These are phyloP conservation scores for Cybosia mesomella DNA, from an alignment of 2,888 invertebrate species.

Conservation along the genomic window DNA sequence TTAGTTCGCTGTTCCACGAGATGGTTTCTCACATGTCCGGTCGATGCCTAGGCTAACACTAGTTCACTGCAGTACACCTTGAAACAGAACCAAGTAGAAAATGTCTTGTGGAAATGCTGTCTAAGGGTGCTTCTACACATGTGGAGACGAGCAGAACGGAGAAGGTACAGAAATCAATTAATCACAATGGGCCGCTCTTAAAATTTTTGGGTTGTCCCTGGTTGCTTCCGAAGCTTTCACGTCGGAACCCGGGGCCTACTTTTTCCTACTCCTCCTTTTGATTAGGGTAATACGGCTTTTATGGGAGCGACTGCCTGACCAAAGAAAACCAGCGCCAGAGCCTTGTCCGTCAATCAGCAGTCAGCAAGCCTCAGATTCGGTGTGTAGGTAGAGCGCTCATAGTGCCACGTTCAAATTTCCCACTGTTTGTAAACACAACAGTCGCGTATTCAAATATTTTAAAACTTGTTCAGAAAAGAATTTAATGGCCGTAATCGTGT, in stretches of 20 bases:
- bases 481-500: background rate
- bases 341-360: background rate
- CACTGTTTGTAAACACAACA: constrained; percentile 7
- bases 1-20: background rate
- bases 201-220: no score
- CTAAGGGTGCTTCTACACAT: background rate
- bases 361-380: background rate
- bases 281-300: background rate
- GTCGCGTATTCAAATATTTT: background rate
- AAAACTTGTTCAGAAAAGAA: background rate
- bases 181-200: no score
- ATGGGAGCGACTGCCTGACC: background rate
- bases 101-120: no score
- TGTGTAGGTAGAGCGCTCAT: background rate
- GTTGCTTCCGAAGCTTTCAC: background rate
- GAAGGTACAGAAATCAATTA: no score
- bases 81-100: no score
- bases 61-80: no score
- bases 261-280: background rate
- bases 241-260: background rate
- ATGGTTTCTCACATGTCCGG: background rate
- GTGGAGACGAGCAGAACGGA: background rate
- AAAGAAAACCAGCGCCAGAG: background rate
- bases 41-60: no score
- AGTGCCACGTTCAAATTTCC: background rate